Conservation (phyloP, 1,140 invertebrate species). For the Batillaria attramentaria region DNA sequence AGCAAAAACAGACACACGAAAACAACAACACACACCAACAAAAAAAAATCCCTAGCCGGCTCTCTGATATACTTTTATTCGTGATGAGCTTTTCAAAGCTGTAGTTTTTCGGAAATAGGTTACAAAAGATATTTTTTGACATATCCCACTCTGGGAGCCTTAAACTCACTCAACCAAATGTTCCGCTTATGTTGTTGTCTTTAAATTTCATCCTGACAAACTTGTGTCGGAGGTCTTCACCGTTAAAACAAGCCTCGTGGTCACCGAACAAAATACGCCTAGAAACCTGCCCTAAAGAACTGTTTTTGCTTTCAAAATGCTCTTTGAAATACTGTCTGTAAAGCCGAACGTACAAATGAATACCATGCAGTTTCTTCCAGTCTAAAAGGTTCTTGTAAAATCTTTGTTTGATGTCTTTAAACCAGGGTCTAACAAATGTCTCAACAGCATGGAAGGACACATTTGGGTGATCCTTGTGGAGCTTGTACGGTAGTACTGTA, state of each 20-base stretch:
- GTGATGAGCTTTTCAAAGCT: no score
- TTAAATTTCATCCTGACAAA: no score
- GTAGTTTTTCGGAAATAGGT: no score
- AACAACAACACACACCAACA: no score
- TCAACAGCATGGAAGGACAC: not conserved
- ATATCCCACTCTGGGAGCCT: no score
- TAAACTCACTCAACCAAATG: no score
- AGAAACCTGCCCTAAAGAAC: not conserved
- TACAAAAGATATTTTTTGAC: no score
- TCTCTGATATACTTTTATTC: no score
- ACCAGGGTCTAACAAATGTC: not conserved
- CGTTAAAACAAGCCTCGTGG: not conserved
- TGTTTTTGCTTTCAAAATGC: not conserved
- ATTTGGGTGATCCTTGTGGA: not conserved
- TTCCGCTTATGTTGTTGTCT: no score
- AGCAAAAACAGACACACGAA: no score
- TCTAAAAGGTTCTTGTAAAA: not conserved
- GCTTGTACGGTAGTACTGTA: not conserved
- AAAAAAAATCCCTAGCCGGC: no score
- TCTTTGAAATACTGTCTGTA: not conserved
- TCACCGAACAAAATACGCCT: not conserved
- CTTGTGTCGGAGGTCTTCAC: not conserved
- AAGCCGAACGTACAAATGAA: constrained; percentile 1
- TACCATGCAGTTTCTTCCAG: not conserved
- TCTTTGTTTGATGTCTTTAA: not conserved